phyloP scores from a whole-genome alignment of 2,888 invertebrate species.

The Acanthoscelides obtectus region DNA sequence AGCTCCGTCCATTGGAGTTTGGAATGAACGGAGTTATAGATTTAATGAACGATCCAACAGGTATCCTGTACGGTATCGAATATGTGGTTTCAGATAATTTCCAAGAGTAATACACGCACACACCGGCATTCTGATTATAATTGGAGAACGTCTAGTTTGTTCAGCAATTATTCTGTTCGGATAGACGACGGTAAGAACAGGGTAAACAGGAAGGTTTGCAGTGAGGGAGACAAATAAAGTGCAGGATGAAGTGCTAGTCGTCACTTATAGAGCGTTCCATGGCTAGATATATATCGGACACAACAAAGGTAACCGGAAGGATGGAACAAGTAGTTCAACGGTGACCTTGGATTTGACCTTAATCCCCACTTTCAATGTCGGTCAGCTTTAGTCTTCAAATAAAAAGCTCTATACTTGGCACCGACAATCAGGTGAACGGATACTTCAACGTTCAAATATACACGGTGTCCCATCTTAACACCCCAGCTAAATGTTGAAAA shows the following conservation, averaged over 20 bases:
- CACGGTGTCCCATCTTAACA: too few relatives aligned
- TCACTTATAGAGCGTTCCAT: too few relatives aligned
- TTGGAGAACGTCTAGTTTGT: neutral
- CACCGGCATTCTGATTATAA: neutral
- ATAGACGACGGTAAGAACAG: neutral
- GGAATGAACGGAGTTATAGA: neutral
- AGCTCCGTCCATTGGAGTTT: neutral
- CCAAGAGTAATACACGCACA: neutral
- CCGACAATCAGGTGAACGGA: too few relatives aligned
- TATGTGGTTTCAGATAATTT: neutral
- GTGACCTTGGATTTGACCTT: too few relatives aligned
- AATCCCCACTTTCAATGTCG: too few relatives aligned
- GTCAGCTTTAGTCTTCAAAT: too few relatives aligned
- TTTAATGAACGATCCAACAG: neutral
- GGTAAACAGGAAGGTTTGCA: neutral
- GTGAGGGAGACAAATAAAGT: neutral
- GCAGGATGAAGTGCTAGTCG: neutral
- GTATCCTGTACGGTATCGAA: neutral
- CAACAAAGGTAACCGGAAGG: too few relatives aligned
- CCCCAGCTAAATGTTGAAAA: too few relatives aligned
- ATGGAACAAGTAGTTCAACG: too few relatives aligned
- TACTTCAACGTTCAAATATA: too few relatives aligned
- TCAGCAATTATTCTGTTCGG: neutral
- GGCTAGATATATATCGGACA: too few relatives aligned
- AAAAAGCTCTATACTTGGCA: too few relatives aligned